Evolutionary conservation across 2,113 vertebrate genomes (phyloP).

Genomic region (Rhinolophus ferrumequinum): DNA sequence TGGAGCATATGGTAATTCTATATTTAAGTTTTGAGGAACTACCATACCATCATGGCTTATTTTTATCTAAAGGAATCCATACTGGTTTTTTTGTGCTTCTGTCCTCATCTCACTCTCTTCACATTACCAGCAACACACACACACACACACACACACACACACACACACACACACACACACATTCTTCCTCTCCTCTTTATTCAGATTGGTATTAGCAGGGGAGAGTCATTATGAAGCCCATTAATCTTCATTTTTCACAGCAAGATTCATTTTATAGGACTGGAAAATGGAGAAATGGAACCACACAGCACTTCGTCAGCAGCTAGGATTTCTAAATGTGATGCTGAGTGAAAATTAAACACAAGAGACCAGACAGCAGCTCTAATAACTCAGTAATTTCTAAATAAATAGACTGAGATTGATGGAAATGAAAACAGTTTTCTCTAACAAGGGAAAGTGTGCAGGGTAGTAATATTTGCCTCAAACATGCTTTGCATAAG

Average conservation of each 20-base stretch:
- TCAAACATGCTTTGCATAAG: constrained; percentile 70
- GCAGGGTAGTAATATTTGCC: constrained; percentile 69
- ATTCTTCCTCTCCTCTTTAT: constrained; percentile 67
- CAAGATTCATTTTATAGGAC: constrained; percentile 83
- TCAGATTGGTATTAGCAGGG: constrained; percentile 84
- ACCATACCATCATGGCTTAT: neutral
- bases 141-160: neutral
- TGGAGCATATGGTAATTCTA: neutral
- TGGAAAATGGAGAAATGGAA: constrained; percentile 83
- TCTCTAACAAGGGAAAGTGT: constrained; percentile 71
- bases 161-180: neutral
- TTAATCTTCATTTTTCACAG: constrained; percentile 91
- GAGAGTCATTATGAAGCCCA: constrained; percentile 86
- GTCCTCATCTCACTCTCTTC: neutral
- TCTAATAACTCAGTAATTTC: constrained; percentile 86
- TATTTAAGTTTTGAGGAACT: neutral
- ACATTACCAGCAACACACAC: neutral
- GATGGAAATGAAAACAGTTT: constrained; percentile 83
- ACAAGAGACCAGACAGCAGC: constrained; percentile 82
- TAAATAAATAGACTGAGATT: constrained; percentile 87
- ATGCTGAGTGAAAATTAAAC: constrained; percentile 86
- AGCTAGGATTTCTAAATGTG: constrained; percentile 85
- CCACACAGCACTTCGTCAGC: constrained; percentile 75
- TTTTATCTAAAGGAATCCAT: neutral
- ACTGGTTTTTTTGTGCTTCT: neutral